phyloP scores from a whole-genome alignment of 2,113 vertebrate species.

The Etia nguti region DNA sequence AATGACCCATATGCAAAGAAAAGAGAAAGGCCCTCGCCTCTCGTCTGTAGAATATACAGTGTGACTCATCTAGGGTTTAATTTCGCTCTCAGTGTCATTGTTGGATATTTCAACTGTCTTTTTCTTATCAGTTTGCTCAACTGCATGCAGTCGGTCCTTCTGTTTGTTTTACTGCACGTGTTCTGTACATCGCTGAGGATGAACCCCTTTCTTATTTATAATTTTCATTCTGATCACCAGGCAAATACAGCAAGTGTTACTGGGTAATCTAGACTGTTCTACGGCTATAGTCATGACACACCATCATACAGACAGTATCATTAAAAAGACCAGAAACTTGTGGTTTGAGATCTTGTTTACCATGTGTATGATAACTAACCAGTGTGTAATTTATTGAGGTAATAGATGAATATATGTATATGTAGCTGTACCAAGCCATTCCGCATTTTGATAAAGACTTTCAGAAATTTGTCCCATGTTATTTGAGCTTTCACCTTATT shows the following conservation, averaged over 20 bases:
- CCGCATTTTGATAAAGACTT: slow-evolving; percentile 66
- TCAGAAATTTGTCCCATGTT: slow-evolving; percentile 44
- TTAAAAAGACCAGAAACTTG: slow-evolving; percentile 80
- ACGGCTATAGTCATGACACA: slow-evolving; percentile 29
- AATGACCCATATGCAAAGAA: slow-evolving; percentile 72
- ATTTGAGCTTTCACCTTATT: slow-evolving; percentile 47
- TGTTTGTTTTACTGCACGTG: slow-evolving; percentile 58
- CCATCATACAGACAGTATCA: slow-evolving; percentile 25
- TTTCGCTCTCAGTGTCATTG: slow-evolving; percentile 29
- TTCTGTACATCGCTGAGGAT: slow-evolving; percentile 45
- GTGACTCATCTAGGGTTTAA: slow-evolving; percentile 26
- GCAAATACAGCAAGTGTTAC: slow-evolving; percentile 32
- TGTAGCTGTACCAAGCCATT: slow-evolving; percentile 70
- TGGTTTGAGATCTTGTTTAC: slow-evolving; percentile 75
- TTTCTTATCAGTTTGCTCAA: slow-evolving; percentile 31
- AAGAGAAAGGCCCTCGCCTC: slow-evolving; percentile 36
- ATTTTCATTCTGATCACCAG: slow-evolving; percentile 18
- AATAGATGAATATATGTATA: slow-evolving; percentile 60
- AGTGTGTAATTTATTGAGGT: slow-evolving; percentile 62
- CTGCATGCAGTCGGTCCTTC: slow-evolving; percentile 63
- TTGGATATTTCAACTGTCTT: slow-evolving; percentile 11
- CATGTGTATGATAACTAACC: slow-evolving; percentile 63
- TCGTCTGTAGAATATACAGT: slow-evolving; percentile 16
- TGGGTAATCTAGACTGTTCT: slow-evolving; percentile 65
- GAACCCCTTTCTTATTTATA: slow-evolving; percentile 31